Base-by-base conservation (phyloP, 2,888 invertebrate genomes). In the Muscina levida region DNA sequence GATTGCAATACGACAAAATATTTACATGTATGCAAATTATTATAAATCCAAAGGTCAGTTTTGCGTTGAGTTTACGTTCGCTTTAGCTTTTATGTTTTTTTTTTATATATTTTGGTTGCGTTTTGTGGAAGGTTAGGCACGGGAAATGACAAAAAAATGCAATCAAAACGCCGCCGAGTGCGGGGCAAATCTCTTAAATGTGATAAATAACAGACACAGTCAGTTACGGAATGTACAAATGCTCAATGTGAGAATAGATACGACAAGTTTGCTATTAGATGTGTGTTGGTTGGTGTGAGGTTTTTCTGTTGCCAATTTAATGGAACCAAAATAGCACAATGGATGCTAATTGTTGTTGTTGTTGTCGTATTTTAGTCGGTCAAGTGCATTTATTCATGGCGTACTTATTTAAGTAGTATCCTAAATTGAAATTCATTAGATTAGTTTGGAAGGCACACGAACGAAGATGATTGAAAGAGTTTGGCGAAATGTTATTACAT, bases 1-100 rank as follows among this genome's bases (percentile, higher is more conserved):
- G 31, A n/a, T 15, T 48, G 15, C 57, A 57, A 37, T 39, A 59
- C 42, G 11, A 13, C 39, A 31, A 17, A 31, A 17, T 42, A 39
- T 11, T 37, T 19, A 1, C 42, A 31, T 1, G 13, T 53, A 53
- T 53, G 53, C 31, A 51, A 68, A 53, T 68, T 8, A n/a, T 31
- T 31, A 3, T 3, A 62, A 75, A 72, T 66, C 67, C 62, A 72
- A 79, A 79, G 79, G 79, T 72, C 75, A 72, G 53, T 59, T 53
- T 37, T 46, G n/a, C n/a, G n/a, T n/a, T n/a, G n/a, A 74, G 53
- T 31, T 31, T 8, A 31, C 31, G 8, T 3, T 31, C 4, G 31
- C 31, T 31, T n/a, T n/a, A n/a, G 31, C 8, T 31, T 31, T 3
- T 31, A 31, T 31, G 3, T 31, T 3, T 31, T 31, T 31, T 31